Base-by-base conservation (phyloP, 2,113 vertebrate species). In the Tursiops truncatus region DNA sequence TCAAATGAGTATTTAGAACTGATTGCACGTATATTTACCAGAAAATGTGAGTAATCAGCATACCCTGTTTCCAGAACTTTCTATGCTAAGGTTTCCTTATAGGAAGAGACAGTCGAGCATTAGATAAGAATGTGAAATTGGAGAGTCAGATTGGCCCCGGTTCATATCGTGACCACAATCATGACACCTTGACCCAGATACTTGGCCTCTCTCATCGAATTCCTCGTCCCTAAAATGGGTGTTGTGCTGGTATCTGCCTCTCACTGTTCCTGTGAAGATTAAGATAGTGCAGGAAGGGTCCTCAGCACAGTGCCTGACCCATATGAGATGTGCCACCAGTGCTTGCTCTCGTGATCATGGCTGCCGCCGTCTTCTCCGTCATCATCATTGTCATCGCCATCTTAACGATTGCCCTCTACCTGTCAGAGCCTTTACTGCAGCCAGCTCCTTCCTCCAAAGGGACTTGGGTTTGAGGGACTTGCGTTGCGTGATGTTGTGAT, bases 1-100 rank as follows among this genome's bases (percentile, higher is more conserved):
- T 88, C 33, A 94, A 83, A 44, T 89, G 26, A n/a, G 41, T 87
- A 77, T 93, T 97, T 96, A 44, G 82, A 96, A 89, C n/a, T 79
- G 92, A 95, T 65, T 89, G 9, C 70, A 6, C 74, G 41, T 79
- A 47, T 92, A 80, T 76, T 89, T 96, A 70, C 33, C 8, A 80
- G 92, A 87, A 95, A 95, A 80, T 79, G 25, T 87, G 95, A 93
- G 62, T 58, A 41, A 91, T 97, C 88, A 87, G 62, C 65, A 81
- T 79, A 60, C n/a, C 20, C 15, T 81, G 58, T 89, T 93, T 84
- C 70, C 47, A 97, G 94, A 97, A 63, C 70, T 89, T 96, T 80
- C 84, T 88, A 7, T 79, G 36, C 62, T 90, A 88, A 86, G 41
- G 14, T 79, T 81, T 94, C 80, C 53, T 96, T 68, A 6, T 56